Base-by-base conservation (phyloP, 2,797 vertebrate genomes). In the Acanthurus leucopareius region DNA sequence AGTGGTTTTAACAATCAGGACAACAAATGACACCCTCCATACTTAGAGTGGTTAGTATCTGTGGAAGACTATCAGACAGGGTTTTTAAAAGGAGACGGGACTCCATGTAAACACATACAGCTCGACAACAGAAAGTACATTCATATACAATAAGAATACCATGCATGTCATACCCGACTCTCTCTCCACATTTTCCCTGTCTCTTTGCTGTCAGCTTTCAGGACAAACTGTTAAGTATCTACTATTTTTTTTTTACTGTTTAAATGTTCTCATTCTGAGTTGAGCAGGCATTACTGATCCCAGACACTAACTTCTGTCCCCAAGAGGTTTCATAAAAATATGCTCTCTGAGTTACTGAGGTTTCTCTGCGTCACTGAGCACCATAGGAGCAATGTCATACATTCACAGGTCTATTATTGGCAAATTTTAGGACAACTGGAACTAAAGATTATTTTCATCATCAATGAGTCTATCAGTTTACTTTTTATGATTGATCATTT, bases 141-240 rank as follows among this genome's bases (percentile, higher is more conserved):
- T 15, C 44, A 59, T 17, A 45, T 13, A 10, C 42, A 25, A 49
- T 40, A 13, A n/a, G 10, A 58, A 73, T n/a, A 35, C 25, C 17
- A n/a, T 17, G 14, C 19, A 57, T 11, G 13, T 10, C 40, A n/a
- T 16, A 17, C 17, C 38, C 22, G 3, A 0, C 38, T 42, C 20
- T 22, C 8, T 1, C 3, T 13, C 20, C 17, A 1, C 8, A 28
- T 44, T 84, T 82, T 54, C 69, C 82, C 35, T 70, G 8, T 35
- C 22, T 63, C 25, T 63, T 0, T 32, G 45, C 16, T 32, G 25
- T 51, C 47, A 20, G 7, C n/a, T 40, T 40, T 35, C 14, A 35
- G 22, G n/a, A 16, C 2, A 44, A 44, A 20, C 4, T 40, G 13
- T 1, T 7, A 60, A n/a, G 35, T n/a, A 10, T 32, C 16, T 20